Evolutionary conservation across 2,888 invertebrate genomes (phyloP).

Genomic region (Idaea biselata): DNA sequence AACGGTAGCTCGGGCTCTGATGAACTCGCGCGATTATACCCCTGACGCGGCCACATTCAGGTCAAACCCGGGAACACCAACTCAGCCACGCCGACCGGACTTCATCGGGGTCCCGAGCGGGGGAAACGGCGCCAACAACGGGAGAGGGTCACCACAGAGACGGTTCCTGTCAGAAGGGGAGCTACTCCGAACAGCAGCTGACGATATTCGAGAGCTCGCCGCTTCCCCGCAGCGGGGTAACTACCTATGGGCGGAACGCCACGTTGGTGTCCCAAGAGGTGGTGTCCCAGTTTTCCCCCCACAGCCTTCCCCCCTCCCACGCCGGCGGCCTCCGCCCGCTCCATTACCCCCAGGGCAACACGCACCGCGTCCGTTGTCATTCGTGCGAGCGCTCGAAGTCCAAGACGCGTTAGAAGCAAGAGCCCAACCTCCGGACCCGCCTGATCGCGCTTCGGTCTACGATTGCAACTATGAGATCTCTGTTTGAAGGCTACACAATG

Average conservation of each 20-base stretch:
- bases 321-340: constrained; percentile 75
- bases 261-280: constrained; percentile 55
- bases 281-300: constrained; percentile 65
- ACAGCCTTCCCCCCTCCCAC: constrained; percentile 51
- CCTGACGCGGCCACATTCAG: constrained; percentile 82
- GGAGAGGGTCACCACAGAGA: constrained; percentile 85
- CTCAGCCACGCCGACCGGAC: constrained; percentile 92
- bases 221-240: constrained; percentile 89
- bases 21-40: constrained; percentile 79
- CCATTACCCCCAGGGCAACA: constrained; percentile 49
- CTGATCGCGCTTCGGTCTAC: constrained; percentile 93
- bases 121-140: constrained; percentile 78
- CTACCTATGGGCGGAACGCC: constrained; percentile 77
- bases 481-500: constrained; percentile 82
- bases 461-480: constrained; percentile 98
- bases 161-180: constrained; percentile 92
- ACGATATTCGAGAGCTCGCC: constrained; percentile 93
- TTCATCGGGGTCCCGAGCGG: constrained; percentile 85
- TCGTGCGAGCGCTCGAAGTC: constrained; percentile 94
- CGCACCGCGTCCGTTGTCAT: constrained; percentile 89
- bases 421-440: constrained; percentile 76
- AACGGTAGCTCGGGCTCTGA: constrained; percentile 78
- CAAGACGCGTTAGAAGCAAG: constrained; percentile 93
- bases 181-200: constrained; percentile 81
- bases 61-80: constrained; percentile 95